phyloP scores from a whole-genome alignment of 2,888 invertebrate genomes.

The Polyploca ridens region DNA sequence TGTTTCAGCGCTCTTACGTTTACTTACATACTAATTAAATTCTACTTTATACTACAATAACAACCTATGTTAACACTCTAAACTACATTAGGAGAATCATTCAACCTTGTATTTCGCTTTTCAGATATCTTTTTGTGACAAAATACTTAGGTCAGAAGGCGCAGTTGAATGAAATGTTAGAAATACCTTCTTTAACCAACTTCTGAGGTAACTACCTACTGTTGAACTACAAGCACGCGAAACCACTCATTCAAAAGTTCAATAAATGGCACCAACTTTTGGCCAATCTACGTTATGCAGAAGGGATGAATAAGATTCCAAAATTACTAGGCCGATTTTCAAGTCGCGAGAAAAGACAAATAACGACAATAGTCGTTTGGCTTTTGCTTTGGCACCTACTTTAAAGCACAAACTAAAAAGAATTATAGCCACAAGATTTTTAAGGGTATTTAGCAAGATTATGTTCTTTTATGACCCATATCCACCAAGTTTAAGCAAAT shows the following conservation, averaged over 20 bases:
- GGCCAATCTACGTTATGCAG: conserved; percentile 25
- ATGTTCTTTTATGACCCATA: too few species aligned
- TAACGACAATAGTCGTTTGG: not conserved
- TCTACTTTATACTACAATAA: conserved; percentile 52
- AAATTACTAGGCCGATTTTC: conserved; percentile 1
- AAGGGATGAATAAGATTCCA: not conserved
- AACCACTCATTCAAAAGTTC: conserved; percentile 16
- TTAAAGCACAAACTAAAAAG: not conserved
- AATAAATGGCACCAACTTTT: conserved; percentile 38
- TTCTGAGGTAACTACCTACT: not conserved
- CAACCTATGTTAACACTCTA: conserved; percentile 50
- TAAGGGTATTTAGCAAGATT: not conserved
- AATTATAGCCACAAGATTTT: not conserved
- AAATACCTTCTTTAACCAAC: not conserved
- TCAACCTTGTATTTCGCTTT: conserved; percentile 14
- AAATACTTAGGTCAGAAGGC: conserved; percentile 10
- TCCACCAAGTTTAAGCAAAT: too few species aligned
- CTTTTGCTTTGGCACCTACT: not conserved
- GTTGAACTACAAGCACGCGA: not conserved
- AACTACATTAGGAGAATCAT: conserved; percentile 14
- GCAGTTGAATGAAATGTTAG: conserved; percentile 15
- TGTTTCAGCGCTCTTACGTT: conserved; percentile 52
- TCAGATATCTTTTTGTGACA: conserved; percentile 6
- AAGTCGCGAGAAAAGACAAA: not conserved
- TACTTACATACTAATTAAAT: conserved; percentile 28